Conservation (phyloP, 2,888 invertebrate species). For the Meteorus colon region DNA sequence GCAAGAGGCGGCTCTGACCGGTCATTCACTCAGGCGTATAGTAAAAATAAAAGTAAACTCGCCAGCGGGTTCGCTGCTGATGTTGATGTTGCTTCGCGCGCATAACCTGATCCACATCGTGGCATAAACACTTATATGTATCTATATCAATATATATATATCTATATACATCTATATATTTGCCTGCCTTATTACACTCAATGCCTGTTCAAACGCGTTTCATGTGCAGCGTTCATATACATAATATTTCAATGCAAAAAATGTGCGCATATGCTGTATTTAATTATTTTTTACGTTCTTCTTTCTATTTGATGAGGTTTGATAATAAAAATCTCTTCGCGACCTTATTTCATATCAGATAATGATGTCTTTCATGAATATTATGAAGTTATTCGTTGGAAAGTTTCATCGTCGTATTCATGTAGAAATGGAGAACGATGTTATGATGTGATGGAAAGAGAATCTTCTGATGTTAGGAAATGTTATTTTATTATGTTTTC, state of each 20-base stretch:
- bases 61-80: conserved; percentile 40
- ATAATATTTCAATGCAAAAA: not conserved
- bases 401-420: too few relatives aligned
- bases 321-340: not conserved
- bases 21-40: conserved; percentile 64
- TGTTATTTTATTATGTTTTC: too few relatives aligned
- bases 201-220: not conserved
- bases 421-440: not conserved
- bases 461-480: too few relatives aligned
- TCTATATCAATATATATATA: conserved; percentile 48
- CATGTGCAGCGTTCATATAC: not conserved
- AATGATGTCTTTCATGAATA: not conserved
- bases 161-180: not conserved
- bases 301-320: not conserved
- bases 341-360: not conserved
- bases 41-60: conserved; percentile 57
- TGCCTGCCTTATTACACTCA: not conserved
- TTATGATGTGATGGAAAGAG: too few relatives aligned
- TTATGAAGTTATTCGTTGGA: too few relatives aligned
- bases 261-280: too few relatives aligned
- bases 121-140: not conserved
- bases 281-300: too few relatives aligned
- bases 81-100: conserved; percentile 23
- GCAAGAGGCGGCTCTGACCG: conserved; percentile 68
- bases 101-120: conserved; percentile 23